phyloP scores from a whole-genome alignment of 2,797 vertebrate species.

The Acipenser transmontanus region DNA sequence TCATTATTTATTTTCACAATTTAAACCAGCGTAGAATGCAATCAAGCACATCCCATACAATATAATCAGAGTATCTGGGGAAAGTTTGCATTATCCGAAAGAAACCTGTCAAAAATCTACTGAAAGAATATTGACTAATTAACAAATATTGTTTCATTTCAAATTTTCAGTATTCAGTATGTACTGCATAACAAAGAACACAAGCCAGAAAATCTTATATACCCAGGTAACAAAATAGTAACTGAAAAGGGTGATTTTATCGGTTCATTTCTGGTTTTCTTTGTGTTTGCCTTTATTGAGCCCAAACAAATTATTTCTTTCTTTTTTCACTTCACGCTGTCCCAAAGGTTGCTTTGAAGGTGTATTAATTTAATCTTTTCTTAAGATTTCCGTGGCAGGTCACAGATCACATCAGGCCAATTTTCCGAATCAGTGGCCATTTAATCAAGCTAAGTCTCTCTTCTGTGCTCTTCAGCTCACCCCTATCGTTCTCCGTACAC shows the following conservation, averaged over 20 bases:
- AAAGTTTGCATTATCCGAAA: too few relatives aligned
- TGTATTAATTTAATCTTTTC: constrained; percentile 76
- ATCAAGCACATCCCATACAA: too few relatives aligned
- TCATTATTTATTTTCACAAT: too few relatives aligned
- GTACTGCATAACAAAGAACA: too few relatives aligned
- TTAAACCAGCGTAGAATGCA: too few relatives aligned
- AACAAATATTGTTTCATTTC: too few relatives aligned
- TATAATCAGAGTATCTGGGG: too few relatives aligned
- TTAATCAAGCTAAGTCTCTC: constrained; percentile 85
- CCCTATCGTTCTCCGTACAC: constrained; percentile 67
- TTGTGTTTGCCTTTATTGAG: constrained; percentile 11
- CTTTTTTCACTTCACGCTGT: constrained; percentile 50
- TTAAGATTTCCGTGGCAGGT: constrained; percentile 62
- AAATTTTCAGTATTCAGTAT: too few relatives aligned
- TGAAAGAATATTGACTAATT: too few relatives aligned
- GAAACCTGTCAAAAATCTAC: too few relatives aligned
- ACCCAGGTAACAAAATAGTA: too few relatives aligned
- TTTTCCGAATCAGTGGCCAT: constrained; percentile 85
- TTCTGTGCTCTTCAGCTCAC: constrained; percentile 48
- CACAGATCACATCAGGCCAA: constrained; percentile 78
- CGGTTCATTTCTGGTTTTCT: neutral
- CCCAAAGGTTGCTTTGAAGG: constrained; percentile 62
- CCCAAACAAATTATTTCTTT: constrained; percentile 39
- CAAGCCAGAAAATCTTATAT: too few relatives aligned
- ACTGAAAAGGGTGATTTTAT: neutral